These are phyloP conservation scores for Lemur catta DNA, from an alignment of 2,797 vertebrate species.

Conservation along the genomic window DNA sequence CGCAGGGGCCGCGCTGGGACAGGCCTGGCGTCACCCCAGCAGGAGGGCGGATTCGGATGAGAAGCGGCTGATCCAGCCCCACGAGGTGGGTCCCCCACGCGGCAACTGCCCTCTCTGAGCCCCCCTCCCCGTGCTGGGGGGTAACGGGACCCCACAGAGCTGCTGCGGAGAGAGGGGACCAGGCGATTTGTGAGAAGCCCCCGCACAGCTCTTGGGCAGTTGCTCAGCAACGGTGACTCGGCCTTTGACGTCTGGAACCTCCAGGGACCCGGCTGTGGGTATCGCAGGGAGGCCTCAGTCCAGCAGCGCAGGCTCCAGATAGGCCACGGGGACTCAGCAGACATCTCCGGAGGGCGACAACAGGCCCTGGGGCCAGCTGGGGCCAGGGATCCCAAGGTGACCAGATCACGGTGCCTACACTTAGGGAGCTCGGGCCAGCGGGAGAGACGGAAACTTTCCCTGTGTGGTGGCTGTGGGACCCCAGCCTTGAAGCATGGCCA, in stretches of 20 bases:
- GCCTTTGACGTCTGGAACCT: not conserved
- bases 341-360: not conserved
- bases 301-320: accelerated
- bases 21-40: conserved; percentile 22
- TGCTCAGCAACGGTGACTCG: not conserved
- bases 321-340: not conserved
- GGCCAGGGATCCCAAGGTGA: not conserved
- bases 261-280: not conserved
- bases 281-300: not conserved
- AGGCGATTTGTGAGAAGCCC: accelerated
- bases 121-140: not conserved
- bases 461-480: not conserved
- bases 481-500: not conserved
- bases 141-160: accelerated
- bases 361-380: not conserved
- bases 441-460: too few relatives aligned
- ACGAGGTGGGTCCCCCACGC: not conserved
- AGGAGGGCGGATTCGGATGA: not conserved
- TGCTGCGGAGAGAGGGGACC: accelerated
- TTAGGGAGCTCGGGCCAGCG: not conserved
- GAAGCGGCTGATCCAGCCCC: not conserved
- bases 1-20: conserved; percentile 18
- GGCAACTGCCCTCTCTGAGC: not conserved
- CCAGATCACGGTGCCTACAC: not conserved
- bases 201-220: not conserved